Evolutionary conservation across 2,888 invertebrate species (phyloP).

Genomic region (Platycnemis pennipes): DNA sequence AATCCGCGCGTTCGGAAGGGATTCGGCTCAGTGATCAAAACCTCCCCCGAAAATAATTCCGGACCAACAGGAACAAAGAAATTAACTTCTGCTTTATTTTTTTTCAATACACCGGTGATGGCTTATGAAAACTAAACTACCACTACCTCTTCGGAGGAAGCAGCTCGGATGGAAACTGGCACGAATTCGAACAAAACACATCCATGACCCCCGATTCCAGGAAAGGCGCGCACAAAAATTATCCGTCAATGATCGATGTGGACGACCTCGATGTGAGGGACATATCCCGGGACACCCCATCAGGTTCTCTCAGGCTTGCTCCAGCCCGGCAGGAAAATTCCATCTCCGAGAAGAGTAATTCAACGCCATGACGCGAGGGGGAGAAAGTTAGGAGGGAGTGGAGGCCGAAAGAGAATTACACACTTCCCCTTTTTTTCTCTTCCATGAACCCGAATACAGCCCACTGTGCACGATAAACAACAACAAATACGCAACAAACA

Average conservation of each 20-base stretch:
- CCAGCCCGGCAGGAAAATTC: neutral
- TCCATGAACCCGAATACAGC: too few species aligned
- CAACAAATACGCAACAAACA: too few species aligned
- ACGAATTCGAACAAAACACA: neutral
- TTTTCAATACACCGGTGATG: neutral
- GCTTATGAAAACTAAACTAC: neutral
- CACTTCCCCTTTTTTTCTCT: neutral
- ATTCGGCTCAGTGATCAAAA: neutral
- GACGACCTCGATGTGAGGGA: neutral
- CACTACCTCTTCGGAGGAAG: neutral
- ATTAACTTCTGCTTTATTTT: too few species aligned
- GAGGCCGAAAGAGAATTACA: neutral
- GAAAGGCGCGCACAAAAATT: neutral
- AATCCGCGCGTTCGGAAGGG: too few species aligned
- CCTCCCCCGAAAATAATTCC: neutral
- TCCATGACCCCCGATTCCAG: neutral
- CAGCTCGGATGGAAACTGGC: neutral
- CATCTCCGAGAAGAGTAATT: constrained; percentile 47
- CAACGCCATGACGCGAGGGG: constrained; percentile 17
- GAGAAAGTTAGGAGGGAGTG: neutral
- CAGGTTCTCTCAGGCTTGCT: neutral
- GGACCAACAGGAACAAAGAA: neutral
- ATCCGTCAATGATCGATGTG: neutral
- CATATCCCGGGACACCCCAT: constrained; percentile 26
- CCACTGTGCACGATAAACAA: too few species aligned